Evolutionary conservation across 2,888 invertebrate species (phyloP), one percentile per base, ranked within the genome.

Genomic region (Cataglyphis altisquamis): DNA sequence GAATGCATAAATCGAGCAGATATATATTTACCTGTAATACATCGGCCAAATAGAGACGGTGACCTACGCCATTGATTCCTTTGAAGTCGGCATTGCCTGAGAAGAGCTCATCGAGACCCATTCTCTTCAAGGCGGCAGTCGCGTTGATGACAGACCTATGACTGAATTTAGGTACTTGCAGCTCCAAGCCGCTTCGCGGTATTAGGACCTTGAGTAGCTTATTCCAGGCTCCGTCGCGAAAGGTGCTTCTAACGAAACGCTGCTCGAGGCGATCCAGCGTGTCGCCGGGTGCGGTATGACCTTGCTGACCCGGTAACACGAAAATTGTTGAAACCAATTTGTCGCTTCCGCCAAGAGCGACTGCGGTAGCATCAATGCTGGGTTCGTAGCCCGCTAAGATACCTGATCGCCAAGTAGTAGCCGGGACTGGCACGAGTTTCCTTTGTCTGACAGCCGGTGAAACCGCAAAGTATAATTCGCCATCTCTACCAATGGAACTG

Each of bases 341-440:
- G 86, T 97, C 96, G 41, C 96, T 96, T 45, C 96, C 96, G 12
- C 98, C 98, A 73, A 98, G 95, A 10, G 98, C 97, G 5, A 97
- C 97, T 0, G 97, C 97, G 0, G 98, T 98, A 0, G 98, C 98
- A 92, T 98, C 98, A 52, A 98, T 94, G 52, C 96, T 96, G 0
- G 98, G 97, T 90, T 98, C 98, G 92, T 98, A 98, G 12, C 98
- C 98, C 1, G 98, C 98, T 36, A 97, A 95, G 89, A 98, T 98
- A 10, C 97, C 97, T 8, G 95, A 95, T 88, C 96, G 96, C 95
- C 97, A 98, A 0, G 98, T 97, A 0, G 97, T 97, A 0, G 98
- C 98, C 0, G 98, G 98, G 4, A 98, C 97, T 0, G 98, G 98
- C 0, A 98, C 97, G 6, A 98, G 95, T 68, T 98, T 96, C 45